Evolutionary conservation across 2,797 vertebrate genomes (phyloP).

Genomic region (Perodicticus potto): DNA sequence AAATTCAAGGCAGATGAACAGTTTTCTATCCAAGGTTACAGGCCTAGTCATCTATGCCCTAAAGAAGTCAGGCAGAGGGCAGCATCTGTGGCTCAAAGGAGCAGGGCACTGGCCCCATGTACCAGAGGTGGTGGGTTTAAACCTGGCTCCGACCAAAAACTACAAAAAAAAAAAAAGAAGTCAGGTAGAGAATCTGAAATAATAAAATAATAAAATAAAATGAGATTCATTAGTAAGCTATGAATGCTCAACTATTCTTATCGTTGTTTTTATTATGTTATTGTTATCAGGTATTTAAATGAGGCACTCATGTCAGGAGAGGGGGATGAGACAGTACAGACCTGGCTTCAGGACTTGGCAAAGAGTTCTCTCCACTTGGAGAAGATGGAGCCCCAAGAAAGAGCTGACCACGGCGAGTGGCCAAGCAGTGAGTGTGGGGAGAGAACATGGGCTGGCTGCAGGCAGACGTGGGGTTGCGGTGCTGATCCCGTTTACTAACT

Average conservation of each 20-base stretch:
- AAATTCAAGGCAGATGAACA: background rate
- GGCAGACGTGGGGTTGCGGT: background rate
- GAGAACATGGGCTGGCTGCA: background rate
- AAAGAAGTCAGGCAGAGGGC: background rate
- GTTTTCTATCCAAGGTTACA: background rate
- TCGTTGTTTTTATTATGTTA: too few species aligned
- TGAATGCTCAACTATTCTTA: background rate
- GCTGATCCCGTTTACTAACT: background rate
- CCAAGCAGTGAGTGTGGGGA: background rate
- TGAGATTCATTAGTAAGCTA: background rate
- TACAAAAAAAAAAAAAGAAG: background rate
- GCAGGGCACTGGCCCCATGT: too few species aligned
- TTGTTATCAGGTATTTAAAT: background rate
- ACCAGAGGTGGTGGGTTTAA: too few species aligned
- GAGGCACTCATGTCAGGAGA: background rate
- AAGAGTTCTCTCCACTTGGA: background rate
- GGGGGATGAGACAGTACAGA: background rate
- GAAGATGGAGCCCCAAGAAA: background rate
- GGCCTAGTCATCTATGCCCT: background rate
- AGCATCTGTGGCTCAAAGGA: too few species aligned
- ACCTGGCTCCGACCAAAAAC: too few species aligned
- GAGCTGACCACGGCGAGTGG: fast-evolving
- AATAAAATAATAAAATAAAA: background rate
- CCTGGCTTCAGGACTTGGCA: background rate
- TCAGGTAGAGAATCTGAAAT: background rate